Evolutionary conservation across 2,113 vertebrate species (phyloP), one percentile per base, ranked within the genome.

Genomic region (Heterochromis multidens): DNA sequence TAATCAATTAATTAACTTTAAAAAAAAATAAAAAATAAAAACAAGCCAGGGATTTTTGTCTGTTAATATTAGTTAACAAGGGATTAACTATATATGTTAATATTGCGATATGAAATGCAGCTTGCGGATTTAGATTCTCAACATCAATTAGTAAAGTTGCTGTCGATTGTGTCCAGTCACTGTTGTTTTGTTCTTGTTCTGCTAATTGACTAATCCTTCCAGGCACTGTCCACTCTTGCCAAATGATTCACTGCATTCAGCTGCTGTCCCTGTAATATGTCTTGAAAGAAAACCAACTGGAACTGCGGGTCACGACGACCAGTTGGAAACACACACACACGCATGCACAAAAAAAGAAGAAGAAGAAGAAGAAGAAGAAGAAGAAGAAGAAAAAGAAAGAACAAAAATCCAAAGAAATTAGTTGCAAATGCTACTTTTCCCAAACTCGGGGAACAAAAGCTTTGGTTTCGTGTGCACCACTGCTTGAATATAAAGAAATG

Each of bases 401-500:
- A 56, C 37, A 82, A 77, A 82, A 86, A 90, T 87, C 6, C 40
- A 46, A 72, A 72, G 40, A 72, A 72, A 72, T 72, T 72, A 58
- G 52, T 79, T 87, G 78, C 82, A 82, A 91, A 90, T 84, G 82
- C 78, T 63, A 31, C 67, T 70, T 72, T n/a, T 14, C 27, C 74
- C 60, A n/a, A 35, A 63, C 19, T 37, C 52, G 4, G 65, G 25
- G 59, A 76, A 80, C 63, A 11, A 43, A 40, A 80, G 67, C 82
- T 49, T 31, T 40, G 33, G 56, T 85, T 88, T 86, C 43, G 54
- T 83, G 77, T 63, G 56, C 61, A 70, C 81, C 70, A 21, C 78
- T 88, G 91, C 80, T 60, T 67, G 61, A 81, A 92, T 80, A 91
- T 89, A 88, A 89, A 89, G 88, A 86, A 89, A 86, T 77, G 78